Evolutionary conservation across 2,797 vertebrate species (phyloP), one percentile per base, ranked within the genome.

Genomic region (Myripristis jacobus): DNA sequence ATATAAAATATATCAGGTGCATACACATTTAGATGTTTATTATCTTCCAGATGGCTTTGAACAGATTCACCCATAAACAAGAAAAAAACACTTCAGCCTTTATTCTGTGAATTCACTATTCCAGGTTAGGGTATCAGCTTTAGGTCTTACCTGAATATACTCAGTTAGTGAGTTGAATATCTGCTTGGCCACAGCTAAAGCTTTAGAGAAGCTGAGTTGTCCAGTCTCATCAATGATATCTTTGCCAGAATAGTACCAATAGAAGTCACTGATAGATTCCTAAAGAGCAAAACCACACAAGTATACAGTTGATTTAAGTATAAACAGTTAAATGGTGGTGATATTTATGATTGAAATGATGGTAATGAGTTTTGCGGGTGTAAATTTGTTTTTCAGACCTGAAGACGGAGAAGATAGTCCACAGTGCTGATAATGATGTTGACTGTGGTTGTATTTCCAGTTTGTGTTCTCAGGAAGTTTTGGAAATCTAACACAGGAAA

Each of bases 221-320:
- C 98, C 97, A 8, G 95, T 94, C 68, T 97, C 97, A 88, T 98
- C 97, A 54, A 98, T 98, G 25, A 97, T 54, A 3, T 98, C 96
- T 88, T 97, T 98, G 64, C 97, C 97, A 73, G 97, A 98, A 82
- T 98, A 99, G 90, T 98, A 99, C 97, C 97, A 99, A 87, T 99
- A 98, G 91, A 99, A 99, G 90, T 99, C 98, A 89, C 98, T 99
- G 90, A 99, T 99, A 3, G 97, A 99, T 91, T 98, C 97, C 98
- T 99, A 13, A 52, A 80, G 38, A 61, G 21, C 24, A 38, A 18
- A 1, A 60, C n/a, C 6, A 36, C 9, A 51, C 60, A 6, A 44
- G n/a, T n/a, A 27, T 9, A 43, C 11, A 18, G 27, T 1, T 18
- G 4, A 13, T 31, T 4, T 31, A 3, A 7, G 5, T 31, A 7